A percentile compares a stretch with the other conserved stretches of the same genome.
Evolutionary conservation across 2,797 vertebrate species (phyloP).

Genomic region (Cyclura pinguis): DNA sequence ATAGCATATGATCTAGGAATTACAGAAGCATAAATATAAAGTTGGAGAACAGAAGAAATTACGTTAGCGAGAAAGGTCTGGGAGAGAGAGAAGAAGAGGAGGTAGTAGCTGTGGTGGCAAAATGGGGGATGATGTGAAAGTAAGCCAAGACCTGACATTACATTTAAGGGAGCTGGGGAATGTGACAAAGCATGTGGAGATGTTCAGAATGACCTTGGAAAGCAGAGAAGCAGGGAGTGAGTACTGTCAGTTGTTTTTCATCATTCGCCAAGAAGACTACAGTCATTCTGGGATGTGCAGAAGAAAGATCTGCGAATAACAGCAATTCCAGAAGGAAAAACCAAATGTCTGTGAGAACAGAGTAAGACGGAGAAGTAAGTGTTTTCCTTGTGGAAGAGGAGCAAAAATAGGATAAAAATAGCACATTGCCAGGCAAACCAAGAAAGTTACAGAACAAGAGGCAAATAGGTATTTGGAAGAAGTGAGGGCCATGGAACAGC

Average conservation of each 20-base stretch:
- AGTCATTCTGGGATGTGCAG: no score
- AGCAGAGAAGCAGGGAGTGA: not conserved
- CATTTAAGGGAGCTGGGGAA: not conserved
- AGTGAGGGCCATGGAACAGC: not conserved
- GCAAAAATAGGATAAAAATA: not conserved
- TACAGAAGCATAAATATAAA: not conserved
- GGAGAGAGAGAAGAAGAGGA: not conserved
- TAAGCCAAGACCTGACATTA: not conserved
- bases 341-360: not conserved
- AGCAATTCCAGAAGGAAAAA: not conserved
- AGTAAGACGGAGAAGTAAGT: not conserved
- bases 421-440: not conserved
- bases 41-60: not conserved
- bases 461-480: not conserved
- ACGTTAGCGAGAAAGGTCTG: no score
- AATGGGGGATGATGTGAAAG: not conserved
- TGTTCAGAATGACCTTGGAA: not conserved
- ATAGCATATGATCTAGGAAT: not conserved
- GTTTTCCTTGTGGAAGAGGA: not conserved
- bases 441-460: not conserved
- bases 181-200: not conserved
- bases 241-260: not conserved
- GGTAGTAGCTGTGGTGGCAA: not conserved
- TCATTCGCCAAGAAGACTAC: not conserved
- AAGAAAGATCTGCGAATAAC: not conserved